Evolutionary conservation across 2,113 vertebrate genomes (phyloP).

Genomic region (Grantiella picta): DNA sequence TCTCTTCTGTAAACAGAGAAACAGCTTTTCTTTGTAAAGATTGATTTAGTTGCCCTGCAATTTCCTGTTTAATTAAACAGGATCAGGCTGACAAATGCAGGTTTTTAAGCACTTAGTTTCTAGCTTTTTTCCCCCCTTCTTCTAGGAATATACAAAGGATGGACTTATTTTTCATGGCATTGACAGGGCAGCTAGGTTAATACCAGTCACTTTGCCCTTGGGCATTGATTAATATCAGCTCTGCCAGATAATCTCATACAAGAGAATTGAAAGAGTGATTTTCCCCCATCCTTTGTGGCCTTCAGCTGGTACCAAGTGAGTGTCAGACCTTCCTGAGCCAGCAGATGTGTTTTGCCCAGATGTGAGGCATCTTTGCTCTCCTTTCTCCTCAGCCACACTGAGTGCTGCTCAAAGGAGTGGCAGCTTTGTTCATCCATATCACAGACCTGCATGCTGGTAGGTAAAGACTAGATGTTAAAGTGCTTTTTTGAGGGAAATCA

Average conservation of each 20-base stretch:
- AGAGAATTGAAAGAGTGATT: neutral
- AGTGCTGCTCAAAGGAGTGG: neutral
- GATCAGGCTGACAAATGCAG: conserved; percentile 44
- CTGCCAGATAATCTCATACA: neutral
- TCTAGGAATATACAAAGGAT: neutral
- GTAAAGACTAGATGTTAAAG: neutral
- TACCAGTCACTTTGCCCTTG: neutral
- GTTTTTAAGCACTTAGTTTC: conserved; percentile 29
- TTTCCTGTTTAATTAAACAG: conserved; percentile 68
- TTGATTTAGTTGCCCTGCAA: conserved; percentile 54
- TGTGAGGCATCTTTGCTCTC: neutral
- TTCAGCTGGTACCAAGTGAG: neutral
- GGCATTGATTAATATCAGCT: neutral
- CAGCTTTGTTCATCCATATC: neutral
- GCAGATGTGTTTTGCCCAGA: neutral
- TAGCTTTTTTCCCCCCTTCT: neutral
- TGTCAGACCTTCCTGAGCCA: neutral
- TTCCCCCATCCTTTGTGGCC: neutral
- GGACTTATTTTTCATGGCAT: neutral
- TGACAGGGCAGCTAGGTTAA: neutral
- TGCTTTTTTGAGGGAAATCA: neutral
- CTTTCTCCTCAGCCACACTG: neutral
- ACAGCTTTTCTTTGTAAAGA: conserved; percentile 54
- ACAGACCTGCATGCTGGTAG: neutral
- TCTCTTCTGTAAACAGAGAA: conserved; percentile 57